Conservation (phyloP, 2,888 invertebrate species). For the Leptura quadrifasciata region DNA sequence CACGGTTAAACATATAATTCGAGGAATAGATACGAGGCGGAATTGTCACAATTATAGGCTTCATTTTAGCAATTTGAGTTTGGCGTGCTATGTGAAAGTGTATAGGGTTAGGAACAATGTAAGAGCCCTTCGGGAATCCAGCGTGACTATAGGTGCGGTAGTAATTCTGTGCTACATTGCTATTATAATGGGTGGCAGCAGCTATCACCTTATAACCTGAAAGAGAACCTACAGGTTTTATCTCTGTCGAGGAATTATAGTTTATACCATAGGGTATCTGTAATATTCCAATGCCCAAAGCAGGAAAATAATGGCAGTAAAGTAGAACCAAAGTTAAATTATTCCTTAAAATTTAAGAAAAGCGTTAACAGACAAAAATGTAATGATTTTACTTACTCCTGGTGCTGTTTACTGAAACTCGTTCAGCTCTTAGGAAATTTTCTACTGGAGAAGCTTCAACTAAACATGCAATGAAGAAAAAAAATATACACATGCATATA, state of each 20-base stretch:
- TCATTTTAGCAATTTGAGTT: constrained; percentile 62
- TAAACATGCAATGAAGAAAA: constrained; percentile 61
- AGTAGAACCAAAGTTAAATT: constrained; percentile 10
- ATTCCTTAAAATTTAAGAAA: constrained; percentile 1
- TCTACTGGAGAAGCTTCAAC: constrained; percentile 63
- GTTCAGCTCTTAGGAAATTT: constrained; percentile 66
- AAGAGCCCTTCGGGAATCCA: constrained; percentile 72
- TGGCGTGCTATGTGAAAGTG: constrained; percentile 71
- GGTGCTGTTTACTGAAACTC: constrained; percentile 63
- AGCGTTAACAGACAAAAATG: constrained; percentile 14
- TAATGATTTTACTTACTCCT: constrained; percentile 63
- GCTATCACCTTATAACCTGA: constrained; percentile 59
- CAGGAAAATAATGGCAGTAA: constrained; percentile 25
- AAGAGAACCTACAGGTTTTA: constrained; percentile 57
- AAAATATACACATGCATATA: constrained; percentile 46
- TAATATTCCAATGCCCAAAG: constrained; percentile 44
- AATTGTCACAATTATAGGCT: constrained; percentile 64
- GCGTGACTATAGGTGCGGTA: constrained; percentile 71
- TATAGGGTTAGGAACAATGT: constrained; percentile 69
- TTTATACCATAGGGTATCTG: constrained; percentile 54
- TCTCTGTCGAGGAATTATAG: constrained; percentile 39
- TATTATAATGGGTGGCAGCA: constrained; percentile 14
- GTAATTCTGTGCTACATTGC: constrained; percentile 42
- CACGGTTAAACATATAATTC: constrained; percentile 54
- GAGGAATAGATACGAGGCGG: constrained; percentile 50